phyloP scores from a whole-genome alignment of 2,797 vertebrate genomes.

The Pseudochirops corinnae region DNA sequence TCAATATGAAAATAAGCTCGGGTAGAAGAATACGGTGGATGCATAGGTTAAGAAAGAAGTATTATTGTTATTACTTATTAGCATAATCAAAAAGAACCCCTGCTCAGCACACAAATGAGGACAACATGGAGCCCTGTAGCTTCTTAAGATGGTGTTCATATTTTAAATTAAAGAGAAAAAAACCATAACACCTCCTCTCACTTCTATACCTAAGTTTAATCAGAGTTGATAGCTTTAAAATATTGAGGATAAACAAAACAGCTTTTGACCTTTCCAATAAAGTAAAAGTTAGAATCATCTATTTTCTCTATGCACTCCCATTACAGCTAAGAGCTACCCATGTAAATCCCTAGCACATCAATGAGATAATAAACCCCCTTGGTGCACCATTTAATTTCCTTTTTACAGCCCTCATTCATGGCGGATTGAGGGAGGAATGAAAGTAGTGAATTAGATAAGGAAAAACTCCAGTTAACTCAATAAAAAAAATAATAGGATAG shows the following conservation, averaged over 20 bases:
- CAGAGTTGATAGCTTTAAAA: slow-evolving; percentile 78
- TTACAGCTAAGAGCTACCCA: slow-evolving; percentile 51
- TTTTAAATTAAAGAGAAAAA: slow-evolving; percentile 52
- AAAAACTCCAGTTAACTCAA: background rate
- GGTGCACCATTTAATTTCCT: slow-evolving; percentile 57
- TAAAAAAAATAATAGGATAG: background rate
- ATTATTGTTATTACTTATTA: slow-evolving; percentile 50
- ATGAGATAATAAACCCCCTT: slow-evolving; percentile 65
- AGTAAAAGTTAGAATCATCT: slow-evolving; percentile 70
- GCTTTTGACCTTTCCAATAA: slow-evolving; percentile 76
- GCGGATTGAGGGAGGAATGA: slow-evolving; percentile 22
- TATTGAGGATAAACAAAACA: slow-evolving; percentile 77
- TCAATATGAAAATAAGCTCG: slow-evolving; percentile 24
- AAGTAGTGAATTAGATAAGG: slow-evolving; percentile 17
- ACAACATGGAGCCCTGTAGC: slow-evolving; percentile 5
- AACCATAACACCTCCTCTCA: slow-evolving; percentile 64
- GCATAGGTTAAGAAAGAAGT: slow-evolving; percentile 51
- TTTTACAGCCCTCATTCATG: slow-evolving; percentile 50
- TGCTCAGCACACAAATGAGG: slow-evolving; percentile 5
- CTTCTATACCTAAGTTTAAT: slow-evolving; percentile 74
- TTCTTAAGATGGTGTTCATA: slow-evolving; percentile 43
- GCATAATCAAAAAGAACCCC: slow-evolving; percentile 54
- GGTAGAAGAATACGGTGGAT: slow-evolving; percentile 27
- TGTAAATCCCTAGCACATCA: slow-evolving; percentile 58
- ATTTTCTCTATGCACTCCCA: slow-evolving; percentile 40